Base-by-base conservation (phyloP, 1,140 invertebrate genomes). In the Sycophila sp. region DNA sequence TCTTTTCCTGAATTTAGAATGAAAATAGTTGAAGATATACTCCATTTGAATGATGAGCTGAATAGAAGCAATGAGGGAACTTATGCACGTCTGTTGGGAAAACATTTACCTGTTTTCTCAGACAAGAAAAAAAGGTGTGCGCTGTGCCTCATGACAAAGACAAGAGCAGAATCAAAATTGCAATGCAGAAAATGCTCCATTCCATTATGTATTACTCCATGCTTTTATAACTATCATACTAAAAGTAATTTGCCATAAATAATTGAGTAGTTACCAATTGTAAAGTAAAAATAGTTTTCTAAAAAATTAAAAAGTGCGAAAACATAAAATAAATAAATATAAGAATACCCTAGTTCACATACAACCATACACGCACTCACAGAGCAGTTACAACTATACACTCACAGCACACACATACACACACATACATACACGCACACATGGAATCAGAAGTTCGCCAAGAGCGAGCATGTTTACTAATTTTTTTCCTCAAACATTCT, bases 1-100 rank as follows among this genome's bases (percentile, higher is more conserved):
- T 67, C 64, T 34, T 68, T 72, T 40, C 65, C 65, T 32, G 28
- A 69, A 34, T 56, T 69, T 36, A 56, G 62, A 66, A 28, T 66
- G n/a, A 19, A 71, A 66, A 65, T 71, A 13, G 56, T 58, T 38
- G n/a, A 5, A 58, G 26, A 15, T n/a, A 62, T 49, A 22, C 47
- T 49, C 17, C 17, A 24, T 6, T 49, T 49, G 47, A 49, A 49
- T 10, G 47, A 49, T 49, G 47, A 49, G 22, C 22, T 24, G 19
- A 15, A 49, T 49, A 49, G 5, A 22, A 49, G 17, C n/a, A 45
- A 22, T 49, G 4, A 24, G 22, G 22, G 2, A 4, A 49, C 15
- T 22, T 26, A 17, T 49, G 22, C 47, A 26, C 24, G 17, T 36
- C 40, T 45, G 13, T 4, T 62, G 34, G 47, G 47, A 49, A 24